phyloP scores from a whole-genome alignment of 2,113 vertebrate genomes.

The Phylloscopus whistleri region DNA sequence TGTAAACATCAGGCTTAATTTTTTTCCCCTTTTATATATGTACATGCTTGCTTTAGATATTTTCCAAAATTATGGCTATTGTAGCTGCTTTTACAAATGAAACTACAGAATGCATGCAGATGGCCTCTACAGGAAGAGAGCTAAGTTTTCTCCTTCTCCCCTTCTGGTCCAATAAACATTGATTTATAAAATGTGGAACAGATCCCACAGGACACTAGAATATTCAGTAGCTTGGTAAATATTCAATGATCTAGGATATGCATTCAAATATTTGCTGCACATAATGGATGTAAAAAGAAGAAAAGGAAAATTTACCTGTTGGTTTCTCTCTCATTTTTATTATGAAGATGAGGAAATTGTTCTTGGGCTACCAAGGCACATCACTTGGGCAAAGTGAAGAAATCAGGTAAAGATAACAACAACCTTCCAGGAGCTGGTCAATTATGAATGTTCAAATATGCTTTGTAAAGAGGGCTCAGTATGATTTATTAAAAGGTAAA shows the following conservation, averaged over 20 bases:
- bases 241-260: neutral
- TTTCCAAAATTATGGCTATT: neutral
- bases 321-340: neutral
- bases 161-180: constrained; percentile 42
- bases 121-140: neutral
- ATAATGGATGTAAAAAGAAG: neutral
- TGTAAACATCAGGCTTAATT: neutral
- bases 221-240: constrained; percentile 45
- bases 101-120: neutral
- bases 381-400: neutral
- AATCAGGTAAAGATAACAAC: neutral
- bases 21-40: neutral
- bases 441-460: neutral
- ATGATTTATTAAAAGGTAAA: neutral
- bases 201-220: constrained; percentile 40
- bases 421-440: neutral
- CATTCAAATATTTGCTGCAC: neutral
- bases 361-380: neutral
- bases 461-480: neutral
- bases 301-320: neutral
- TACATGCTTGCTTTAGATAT: neutral
- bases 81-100: neutral
- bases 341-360: neutral
- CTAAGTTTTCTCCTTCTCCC: neutral
- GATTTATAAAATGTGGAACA: constrained; percentile 46